Conservation (phyloP, 2,888 invertebrate genomes). For the Xestia rhomboidea region DNA sequence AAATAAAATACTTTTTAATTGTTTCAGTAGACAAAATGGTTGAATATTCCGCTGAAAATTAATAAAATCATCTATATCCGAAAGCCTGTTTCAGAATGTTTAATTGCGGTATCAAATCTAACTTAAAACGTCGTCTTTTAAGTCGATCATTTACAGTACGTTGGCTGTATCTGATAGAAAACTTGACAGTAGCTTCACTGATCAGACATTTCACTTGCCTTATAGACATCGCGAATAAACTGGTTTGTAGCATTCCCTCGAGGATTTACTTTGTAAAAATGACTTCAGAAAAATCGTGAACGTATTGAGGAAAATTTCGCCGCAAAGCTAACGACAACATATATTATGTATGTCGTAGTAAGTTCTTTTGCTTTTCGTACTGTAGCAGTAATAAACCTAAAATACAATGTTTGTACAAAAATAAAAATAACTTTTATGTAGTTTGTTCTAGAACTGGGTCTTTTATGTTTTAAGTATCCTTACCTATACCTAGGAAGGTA, state of each 20-base stretch:
- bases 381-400: constrained; percentile 25
- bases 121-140: neutral
- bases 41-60: neutral
- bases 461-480: constrained; percentile 3
- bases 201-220: constrained; percentile 9
- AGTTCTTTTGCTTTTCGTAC: constrained; percentile 35
- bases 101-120: constrained; percentile 5
- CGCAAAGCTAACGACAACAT: constrained; percentile 28
- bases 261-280: constrained; percentile 37
- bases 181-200: neutral
- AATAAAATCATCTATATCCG: neutral
- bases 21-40: neutral
- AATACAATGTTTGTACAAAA: constrained; percentile 32
- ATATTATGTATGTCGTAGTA: constrained; percentile 56
- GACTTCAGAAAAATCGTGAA: constrained; percentile 38
- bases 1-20: neutral
- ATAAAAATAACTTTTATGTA: constrained; percentile 11
- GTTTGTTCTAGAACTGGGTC: constrained; percentile 3
- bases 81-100: neutral
- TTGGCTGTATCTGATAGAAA: neutral
- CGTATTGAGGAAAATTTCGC: constrained; percentile 34
- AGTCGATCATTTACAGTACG: neutral
- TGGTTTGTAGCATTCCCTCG: constrained; percentile 11
- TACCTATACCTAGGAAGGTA: neutral
- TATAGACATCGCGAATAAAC: neutral